These are phyloP conservation scores for Perognathus longimembris DNA, from an alignment of 2,113 vertebrate genomes.

Conservation along the genomic window DNA sequence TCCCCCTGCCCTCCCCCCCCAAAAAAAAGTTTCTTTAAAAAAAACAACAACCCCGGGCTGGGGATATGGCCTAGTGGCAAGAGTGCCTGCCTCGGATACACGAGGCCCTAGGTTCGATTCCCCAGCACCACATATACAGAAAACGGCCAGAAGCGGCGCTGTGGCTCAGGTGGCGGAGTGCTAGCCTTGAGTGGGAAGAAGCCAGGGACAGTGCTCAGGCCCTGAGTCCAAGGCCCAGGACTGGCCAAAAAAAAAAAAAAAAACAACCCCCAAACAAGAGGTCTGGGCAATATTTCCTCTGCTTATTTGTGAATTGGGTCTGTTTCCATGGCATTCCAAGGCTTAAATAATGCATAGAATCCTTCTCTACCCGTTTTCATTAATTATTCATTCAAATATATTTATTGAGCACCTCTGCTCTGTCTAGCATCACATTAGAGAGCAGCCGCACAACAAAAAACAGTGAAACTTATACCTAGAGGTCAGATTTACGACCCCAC, in stretches of 20 bases:
- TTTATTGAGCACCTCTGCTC: slow-evolving; percentile 30
- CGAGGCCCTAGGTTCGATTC: too few species aligned
- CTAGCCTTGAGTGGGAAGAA: too few species aligned
- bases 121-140: too few species aligned
- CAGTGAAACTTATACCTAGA: neutral
- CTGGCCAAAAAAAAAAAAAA: neutral
- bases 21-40: too few species aligned
- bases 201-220: too few species aligned
- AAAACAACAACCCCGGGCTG: too few species aligned
- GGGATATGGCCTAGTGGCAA: too few species aligned
- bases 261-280: neutral
- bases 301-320: neutral
- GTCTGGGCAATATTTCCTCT: neutral
- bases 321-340: slow-evolving; percentile 35
- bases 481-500: neutral
- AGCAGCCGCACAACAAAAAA: neutral
- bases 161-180: too few species aligned
- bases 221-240: too few species aligned
- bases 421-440: neutral
- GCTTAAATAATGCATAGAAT: slow-evolving; percentile 59
- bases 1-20: too few species aligned
- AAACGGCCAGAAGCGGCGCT: too few species aligned
- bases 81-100: too few species aligned
- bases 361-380: slow-evolving; percentile 28
- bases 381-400: slow-evolving; percentile 66